Conservation (phyloP, 2,888 invertebrate species). For the Zonitis immaculata region DNA sequence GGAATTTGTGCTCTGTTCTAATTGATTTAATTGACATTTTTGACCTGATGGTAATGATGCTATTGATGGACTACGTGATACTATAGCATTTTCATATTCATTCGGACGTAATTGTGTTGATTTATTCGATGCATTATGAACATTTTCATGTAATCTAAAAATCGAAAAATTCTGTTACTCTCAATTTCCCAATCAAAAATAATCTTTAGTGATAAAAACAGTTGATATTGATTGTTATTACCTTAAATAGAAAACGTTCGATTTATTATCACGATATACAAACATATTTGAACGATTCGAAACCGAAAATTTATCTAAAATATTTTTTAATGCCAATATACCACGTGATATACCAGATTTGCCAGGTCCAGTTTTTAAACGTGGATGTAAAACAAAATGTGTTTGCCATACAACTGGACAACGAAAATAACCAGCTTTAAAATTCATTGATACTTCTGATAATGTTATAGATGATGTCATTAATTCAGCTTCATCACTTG, state of each 20-base stretch:
- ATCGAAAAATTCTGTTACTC: no score
- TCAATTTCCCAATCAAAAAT: no score
- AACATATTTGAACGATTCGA: conserved; percentile 72
- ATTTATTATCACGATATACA: conserved; percentile 62
- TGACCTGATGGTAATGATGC: conserved; percentile 48
- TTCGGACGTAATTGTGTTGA: conserved; percentile 34
- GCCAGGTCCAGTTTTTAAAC: conserved; percentile 61
- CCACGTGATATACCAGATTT: conserved; percentile 58
- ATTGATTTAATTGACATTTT: conserved; percentile 38
- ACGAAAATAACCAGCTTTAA: conserved; percentile 64
- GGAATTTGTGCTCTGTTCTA: conserved; percentile 41
- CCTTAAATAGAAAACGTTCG: conserved; percentile 58
- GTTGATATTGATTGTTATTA: conserved; percentile 29
- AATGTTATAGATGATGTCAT: conserved; percentile 37
- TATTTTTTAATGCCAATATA: conserved; percentile 60
- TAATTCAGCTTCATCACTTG: conserved; percentile 40
- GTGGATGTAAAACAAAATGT: conserved; percentile 64
- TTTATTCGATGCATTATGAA: conserved; percentile 35
- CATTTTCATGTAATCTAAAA: conserved; percentile 48
- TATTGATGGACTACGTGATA: conserved; percentile 53
- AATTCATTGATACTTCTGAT: conserved; percentile 49
- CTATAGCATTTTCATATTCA: conserved; percentile 44
- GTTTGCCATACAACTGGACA: conserved; percentile 72
- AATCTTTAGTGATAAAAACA: no score
- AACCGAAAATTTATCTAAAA: conserved; percentile 65